Conservation (phyloP, 2,888 invertebrate species). For the Drosophila acutilabella region DNA sequence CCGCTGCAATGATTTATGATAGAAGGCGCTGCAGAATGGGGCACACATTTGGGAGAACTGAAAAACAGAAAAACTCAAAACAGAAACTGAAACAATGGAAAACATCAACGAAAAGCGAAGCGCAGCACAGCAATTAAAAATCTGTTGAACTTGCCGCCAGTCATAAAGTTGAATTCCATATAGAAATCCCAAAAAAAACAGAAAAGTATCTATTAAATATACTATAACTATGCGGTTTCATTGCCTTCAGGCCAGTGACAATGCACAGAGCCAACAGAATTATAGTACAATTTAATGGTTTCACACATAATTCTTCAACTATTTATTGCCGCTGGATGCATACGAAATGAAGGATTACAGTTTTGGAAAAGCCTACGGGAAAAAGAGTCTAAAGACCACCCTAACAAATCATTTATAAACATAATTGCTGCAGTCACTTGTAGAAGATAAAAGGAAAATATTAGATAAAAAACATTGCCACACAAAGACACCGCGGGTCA, state of each 20-base stretch:
- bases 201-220: constrained; percentile 23
- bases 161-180: constrained; percentile 48
- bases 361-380: constrained; percentile 16
- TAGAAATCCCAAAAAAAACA: constrained; percentile 25
- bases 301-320: constrained; percentile 71
- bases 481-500: constrained; percentile 70
- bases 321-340: constrained; percentile 52
- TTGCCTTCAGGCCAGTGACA: constrained; percentile 59
- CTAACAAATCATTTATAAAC: constrained; percentile 77
- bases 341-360: constrained; percentile 67
- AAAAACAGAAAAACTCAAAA: constrained; percentile 23
- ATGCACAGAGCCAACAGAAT: constrained; percentile 40
- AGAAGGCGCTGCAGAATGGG: constrained; percentile 41
- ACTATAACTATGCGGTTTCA: constrained; percentile 38
- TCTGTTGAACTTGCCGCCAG: constrained; percentile 70
- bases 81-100: constrained; percentile 46
- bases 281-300: constrained; percentile 63
- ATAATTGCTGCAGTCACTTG: constrained; percentile 67
- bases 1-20: constrained; percentile 58
- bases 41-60: constrained; percentile 21
- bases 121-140: constrained; percentile 75
- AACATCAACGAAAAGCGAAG: constrained; percentile 53
- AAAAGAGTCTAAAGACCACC: constrained; percentile 59
- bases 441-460: constrained; percentile 37
- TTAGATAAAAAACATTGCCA: constrained; percentile 21